Conservation (phyloP, 2,797 vertebrate genomes). For the Sebastes matsubarae region DNA sequence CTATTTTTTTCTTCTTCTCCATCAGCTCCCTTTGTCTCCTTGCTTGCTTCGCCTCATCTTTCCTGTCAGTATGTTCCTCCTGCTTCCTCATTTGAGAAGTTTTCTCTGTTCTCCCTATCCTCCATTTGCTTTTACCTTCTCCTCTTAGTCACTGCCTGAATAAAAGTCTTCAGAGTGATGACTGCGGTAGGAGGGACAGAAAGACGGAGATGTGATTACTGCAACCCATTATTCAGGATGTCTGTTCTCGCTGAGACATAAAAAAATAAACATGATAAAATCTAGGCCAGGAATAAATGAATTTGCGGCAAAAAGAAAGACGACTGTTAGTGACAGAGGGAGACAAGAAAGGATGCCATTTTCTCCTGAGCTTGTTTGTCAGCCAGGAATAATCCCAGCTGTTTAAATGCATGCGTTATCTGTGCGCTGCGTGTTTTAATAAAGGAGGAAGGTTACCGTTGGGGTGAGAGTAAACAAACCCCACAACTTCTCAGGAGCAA, state of each 20-base stretch:
- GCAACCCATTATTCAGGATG: slow-evolving; percentile 36
- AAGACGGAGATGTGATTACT: slow-evolving; percentile 30
- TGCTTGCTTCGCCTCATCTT: background rate
- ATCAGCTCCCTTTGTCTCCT: background rate
- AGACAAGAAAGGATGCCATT: slow-evolving; percentile 40
- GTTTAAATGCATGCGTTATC: slow-evolving; percentile 29
- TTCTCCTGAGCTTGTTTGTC: slow-evolving; percentile 27
- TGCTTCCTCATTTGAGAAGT: background rate
- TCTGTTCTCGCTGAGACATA: slow-evolving; percentile 25
- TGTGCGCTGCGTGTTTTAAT: slow-evolving; percentile 31
- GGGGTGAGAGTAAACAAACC: slow-evolving; percentile 18
- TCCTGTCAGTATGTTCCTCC: background rate
- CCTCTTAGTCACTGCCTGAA: slow-evolving; percentile 4
- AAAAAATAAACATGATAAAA: slow-evolving; percentile 45
- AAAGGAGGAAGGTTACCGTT: slow-evolving; percentile 15
- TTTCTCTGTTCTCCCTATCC: background rate
- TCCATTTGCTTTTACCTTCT: background rate
- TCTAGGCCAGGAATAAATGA: slow-evolving; percentile 53
- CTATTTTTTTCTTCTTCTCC: background rate
- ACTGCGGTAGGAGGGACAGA: slow-evolving; percentile 1
- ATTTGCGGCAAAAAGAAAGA: slow-evolving; percentile 17
- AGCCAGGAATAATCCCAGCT: slow-evolving; percentile 31
- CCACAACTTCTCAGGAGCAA: slow-evolving; percentile 25
- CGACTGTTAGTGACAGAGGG: slow-evolving; percentile 4
- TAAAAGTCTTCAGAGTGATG: background rate